A percentile compares a stretch with the other conserved stretches of the same genome.
Conservation (phyloP, 1,140 invertebrate genomes). For the Dendrolimus punctatus region DNA sequence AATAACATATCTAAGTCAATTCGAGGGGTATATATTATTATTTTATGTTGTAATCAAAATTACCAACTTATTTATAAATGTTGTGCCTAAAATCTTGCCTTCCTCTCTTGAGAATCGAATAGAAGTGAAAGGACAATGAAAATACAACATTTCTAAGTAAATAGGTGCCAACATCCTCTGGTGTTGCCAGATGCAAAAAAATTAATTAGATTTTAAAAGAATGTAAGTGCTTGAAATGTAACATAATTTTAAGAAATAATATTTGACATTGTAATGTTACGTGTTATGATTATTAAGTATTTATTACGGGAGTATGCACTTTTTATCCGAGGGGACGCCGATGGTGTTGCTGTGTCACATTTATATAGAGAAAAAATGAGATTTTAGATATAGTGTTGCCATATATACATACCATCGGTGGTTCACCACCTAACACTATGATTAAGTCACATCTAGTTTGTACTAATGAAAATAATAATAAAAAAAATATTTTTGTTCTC, state of each 20-base stretch:
- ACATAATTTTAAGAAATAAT: slow-evolving; percentile 49
- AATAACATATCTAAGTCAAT: slow-evolving; percentile 72
- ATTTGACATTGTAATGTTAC: slow-evolving; percentile 53
- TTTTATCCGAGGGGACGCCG: slow-evolving; percentile 23
- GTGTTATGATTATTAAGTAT: slow-evolving; percentile 55
- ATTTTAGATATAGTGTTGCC: slow-evolving; percentile 39
- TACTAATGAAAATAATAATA: slow-evolving; percentile 59
- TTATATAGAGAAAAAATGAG: slow-evolving; percentile 15
- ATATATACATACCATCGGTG: slow-evolving; percentile 29
- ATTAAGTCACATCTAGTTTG: slow-evolving; percentile 56
- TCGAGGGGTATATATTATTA: slow-evolving; percentile 41
- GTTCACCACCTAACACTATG: slow-evolving; percentile 55
- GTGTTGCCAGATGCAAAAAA: slow-evolving; percentile 21
- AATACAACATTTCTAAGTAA: slow-evolving; percentile 18
- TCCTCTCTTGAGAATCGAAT: slow-evolving; percentile 11
- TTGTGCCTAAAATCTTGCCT: slow-evolving; percentile 19
- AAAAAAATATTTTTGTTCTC: slow-evolving; percentile 59
- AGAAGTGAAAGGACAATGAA: slow-evolving; percentile 13
- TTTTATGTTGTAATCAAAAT: slow-evolving; percentile 37
- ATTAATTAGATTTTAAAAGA: slow-evolving; percentile 23
- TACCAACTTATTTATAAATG: slow-evolving; percentile 18
- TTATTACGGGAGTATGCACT: slow-evolving; percentile 49
- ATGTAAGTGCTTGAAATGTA: slow-evolving; percentile 55
- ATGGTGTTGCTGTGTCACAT: slow-evolving; percentile 26
- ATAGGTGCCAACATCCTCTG: slow-evolving; percentile 13